Conservation (phyloP, 2,888 invertebrate species). For the Aphrophora alni region DNA sequence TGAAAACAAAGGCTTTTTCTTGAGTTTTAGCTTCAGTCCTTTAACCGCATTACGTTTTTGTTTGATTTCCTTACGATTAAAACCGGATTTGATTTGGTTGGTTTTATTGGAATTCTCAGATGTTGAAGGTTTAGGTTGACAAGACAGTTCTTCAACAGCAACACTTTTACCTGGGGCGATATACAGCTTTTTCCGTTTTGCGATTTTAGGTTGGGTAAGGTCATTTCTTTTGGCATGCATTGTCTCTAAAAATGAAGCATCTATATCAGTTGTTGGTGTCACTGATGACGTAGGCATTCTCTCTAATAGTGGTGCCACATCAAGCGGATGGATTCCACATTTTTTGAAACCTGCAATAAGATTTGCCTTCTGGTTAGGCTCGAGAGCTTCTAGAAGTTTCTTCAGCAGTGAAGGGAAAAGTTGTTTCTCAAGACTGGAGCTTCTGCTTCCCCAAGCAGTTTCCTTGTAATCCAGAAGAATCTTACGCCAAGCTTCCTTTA, state of each 20-base stretch:
- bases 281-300: constrained; percentile 21
- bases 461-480: too few relatives aligned
- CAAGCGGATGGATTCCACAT: constrained; percentile 22
- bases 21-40: neutral
- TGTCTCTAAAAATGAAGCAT: constrained; percentile 15
- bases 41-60: neutral
- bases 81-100: neutral
- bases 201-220: neutral
- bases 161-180: constrained; percentile 17
- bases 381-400: neutral
- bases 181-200: constrained; percentile 7
- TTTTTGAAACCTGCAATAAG: constrained; percentile 16
- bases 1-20: neutral
- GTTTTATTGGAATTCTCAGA: neutral
- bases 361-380: constrained; percentile 14
- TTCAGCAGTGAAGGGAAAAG: constrained; percentile 13
- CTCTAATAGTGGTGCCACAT: neutral
- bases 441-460: too few relatives aligned
- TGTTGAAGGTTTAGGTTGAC: too few relatives aligned
- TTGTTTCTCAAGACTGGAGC: constrained; percentile 2
- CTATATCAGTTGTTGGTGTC: constrained; percentile 1
- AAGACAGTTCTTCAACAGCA: neutral
- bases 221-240: neutral
- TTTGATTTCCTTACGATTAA: neutral
- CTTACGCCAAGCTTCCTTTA: too few relatives aligned